Evolutionary conservation across 2,113 vertebrate genomes (phyloP).

Genomic region (Phoxinus phoxinus): DNA sequence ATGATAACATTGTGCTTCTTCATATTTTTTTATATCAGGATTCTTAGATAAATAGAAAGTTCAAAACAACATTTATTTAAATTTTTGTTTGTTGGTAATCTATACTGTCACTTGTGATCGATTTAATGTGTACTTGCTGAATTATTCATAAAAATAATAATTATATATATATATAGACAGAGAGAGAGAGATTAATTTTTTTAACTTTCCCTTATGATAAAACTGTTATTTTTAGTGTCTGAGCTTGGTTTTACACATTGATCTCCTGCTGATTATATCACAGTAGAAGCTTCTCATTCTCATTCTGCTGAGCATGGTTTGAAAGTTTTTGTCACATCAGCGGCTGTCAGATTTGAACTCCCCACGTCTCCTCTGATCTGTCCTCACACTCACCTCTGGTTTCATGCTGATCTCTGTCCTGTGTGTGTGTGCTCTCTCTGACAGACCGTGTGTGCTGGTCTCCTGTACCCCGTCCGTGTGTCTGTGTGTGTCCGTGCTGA

Average conservation of each 20-base stretch:
- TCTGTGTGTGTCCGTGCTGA: constrained; percentile 71
- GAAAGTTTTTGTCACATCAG: background rate
- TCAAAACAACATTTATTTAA: background rate
- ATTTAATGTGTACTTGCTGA: no score
- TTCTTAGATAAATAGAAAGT: background rate
- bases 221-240: no score
- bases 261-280: background rate
- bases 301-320: constrained; percentile 10
- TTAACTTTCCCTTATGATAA: no score
- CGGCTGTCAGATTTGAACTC: constrained; percentile 7
- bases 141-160: no score
- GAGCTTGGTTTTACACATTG: background rate
- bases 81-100: no score
- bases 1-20: no score
- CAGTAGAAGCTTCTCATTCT: background rate
- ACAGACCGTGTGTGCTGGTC: constrained; percentile 50
- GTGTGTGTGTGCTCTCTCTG: constrained; percentile 61
- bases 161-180: no score
- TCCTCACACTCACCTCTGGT: constrained; percentile 68
- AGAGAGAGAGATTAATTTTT: no score
- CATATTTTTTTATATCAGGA: background rate
- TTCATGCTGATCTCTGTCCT: constrained; percentile 52
- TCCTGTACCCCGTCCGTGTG: constrained; percentile 63
- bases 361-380: background rate
- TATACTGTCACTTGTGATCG: no score